Base-by-base conservation (phyloP, 2,888 invertebrate genomes). In the Glomeris marginata region DNA sequence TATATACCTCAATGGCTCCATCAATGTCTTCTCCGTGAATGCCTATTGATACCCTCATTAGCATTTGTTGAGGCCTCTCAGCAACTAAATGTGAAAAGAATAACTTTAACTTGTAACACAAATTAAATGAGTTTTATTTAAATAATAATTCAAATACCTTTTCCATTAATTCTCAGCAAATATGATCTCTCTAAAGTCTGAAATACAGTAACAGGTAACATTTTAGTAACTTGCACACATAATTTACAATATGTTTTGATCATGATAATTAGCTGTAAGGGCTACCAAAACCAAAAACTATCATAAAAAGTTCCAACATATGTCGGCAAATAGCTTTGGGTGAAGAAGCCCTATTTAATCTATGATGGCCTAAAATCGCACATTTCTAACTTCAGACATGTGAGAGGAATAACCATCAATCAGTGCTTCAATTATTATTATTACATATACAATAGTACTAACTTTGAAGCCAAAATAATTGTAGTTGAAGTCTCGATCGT, bases 401-500 rank as follows among this genome's bases (percentile, higher is more conserved):
- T 36, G 15, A 11, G 50, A 22, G 50, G 50, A 49, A 50, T n/a
- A 41, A 16, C 50, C 45, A 45, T 45, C 45, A 49, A 37, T 18
- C n/a, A 16, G 36, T 36, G 36, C 13, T 36, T 38, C 18, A 18
- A 15, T 16, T 5, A 3, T 38, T 38, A 10, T 16, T 18, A 38
- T 8, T 18, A 38, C 15, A 18, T 38, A 38, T 16, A 38, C 15
- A 38, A 38, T 38, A 28, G 8, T 28, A 28, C 28, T 45, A 58
- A 68, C 69, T 69, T 95, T 97, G 64, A 97, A 97, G n/a, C 97
- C 98, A 74, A 99, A 98, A 66, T 91, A 98, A 64, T 91, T 94
- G 69, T 95, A 98, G 52, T 78, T 81, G 67, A 88, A 98, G 69
- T 98, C 98, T 59, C 97, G 77, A 64, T 95, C 92, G 67, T 97